Evolutionary conservation across 1,140 invertebrate genomes (phyloP).

Genomic region (Hyles vespertilio): DNA sequence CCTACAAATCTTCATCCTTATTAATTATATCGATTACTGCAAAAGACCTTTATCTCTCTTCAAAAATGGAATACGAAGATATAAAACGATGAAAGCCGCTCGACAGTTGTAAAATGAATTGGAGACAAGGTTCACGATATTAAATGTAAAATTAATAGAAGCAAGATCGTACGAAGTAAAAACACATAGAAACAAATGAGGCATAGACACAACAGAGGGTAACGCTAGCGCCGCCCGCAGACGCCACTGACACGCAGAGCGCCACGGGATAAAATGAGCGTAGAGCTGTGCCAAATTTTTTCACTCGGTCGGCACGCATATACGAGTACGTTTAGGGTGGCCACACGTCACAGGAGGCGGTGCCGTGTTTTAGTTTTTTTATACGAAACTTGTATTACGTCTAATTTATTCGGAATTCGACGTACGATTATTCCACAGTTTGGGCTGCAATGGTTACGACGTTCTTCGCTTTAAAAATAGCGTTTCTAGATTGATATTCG

Average conservation of each 20-base stretch:
- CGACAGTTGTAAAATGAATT: too few relatives aligned
- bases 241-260: constrained; percentile 48
- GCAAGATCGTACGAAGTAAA: too few relatives aligned
- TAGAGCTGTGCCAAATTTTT: constrained; percentile 55
- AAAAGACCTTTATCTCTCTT: too few relatives aligned
- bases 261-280: constrained; percentile 50
- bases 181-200: too few relatives aligned
- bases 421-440: constrained; percentile 2
- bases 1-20: too few relatives aligned
- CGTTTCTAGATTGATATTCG: too few relatives aligned
- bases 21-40: too few relatives aligned
- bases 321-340: constrained; percentile 25
- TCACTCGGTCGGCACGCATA: constrained; percentile 30
- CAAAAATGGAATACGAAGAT: too few relatives aligned
- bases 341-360: constrained; percentile 29
- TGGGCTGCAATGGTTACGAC: background rate
- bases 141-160: too few relatives aligned
- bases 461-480: too few relatives aligned
- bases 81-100: too few relatives aligned
- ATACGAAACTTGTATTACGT: constrained; percentile 1
- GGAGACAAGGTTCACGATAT: too few relatives aligned
- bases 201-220: background rate
- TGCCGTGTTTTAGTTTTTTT: constrained; percentile 13
- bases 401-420: constrained; percentile 1
- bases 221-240: constrained; percentile 40